Evolutionary conservation across 1,140 invertebrate species (phyloP).

Genomic region (Formica exsecta): DNA sequence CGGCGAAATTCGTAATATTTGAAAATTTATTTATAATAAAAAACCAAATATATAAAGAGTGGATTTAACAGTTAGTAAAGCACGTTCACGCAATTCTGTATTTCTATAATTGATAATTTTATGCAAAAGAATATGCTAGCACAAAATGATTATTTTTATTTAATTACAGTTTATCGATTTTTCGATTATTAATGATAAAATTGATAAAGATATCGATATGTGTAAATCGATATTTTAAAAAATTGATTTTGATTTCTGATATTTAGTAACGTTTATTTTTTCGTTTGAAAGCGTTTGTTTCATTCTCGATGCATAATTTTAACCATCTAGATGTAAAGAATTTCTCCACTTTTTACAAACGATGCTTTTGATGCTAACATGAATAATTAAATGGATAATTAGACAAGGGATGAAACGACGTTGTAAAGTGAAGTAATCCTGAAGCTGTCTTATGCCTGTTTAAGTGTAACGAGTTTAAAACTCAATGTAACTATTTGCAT

Average conservation of each 20-base stretch:
- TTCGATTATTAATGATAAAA: conserved; percentile 11
- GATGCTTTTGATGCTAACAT: conserved; percentile 29
- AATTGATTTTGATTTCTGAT: background rate
- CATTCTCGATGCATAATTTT: conserved; percentile 42
- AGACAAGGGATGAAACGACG: conserved; percentile 16
- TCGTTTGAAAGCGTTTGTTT: conserved; percentile 16
- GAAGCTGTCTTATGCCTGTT: conserved; percentile 35
- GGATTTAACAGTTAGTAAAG: conserved; percentile 23
- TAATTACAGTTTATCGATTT: background rate
- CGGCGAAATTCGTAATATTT: background rate
- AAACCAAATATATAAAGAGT: background rate
- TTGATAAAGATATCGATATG: background rate
- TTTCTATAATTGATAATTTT: conserved; percentile 2
- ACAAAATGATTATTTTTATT: background rate
- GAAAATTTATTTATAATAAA: conserved; percentile 48
- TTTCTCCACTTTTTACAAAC: conserved; percentile 33
- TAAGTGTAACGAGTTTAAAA: conserved; percentile 60
- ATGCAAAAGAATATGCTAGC: background rate
- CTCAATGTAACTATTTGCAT: conserved; percentile 47
- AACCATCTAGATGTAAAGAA: conserved; percentile 15
- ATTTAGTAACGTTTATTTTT: conserved; percentile 23
- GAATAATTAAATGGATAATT: conserved; percentile 62
- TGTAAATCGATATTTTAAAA: conserved; percentile 12
- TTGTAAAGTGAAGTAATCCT: conserved; percentile 45
- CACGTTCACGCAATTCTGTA: background rate